Conservation (phyloP, 2,888 invertebrate species). For the Leptinotarsa rubiginosa region DNA sequence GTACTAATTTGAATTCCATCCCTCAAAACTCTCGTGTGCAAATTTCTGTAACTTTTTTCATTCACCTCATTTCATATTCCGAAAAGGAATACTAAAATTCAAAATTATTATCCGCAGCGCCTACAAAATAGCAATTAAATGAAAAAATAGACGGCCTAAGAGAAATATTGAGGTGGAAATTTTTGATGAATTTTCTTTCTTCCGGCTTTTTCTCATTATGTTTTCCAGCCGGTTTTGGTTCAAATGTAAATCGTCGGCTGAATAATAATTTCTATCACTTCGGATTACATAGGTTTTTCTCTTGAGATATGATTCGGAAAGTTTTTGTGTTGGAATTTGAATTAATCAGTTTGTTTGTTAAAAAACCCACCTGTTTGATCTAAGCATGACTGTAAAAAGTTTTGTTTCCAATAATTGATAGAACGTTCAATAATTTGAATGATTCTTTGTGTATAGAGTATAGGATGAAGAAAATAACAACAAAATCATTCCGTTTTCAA, state of each 20-base stretch:
- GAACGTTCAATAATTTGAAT: too few species aligned
- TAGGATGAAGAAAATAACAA: too few species aligned
- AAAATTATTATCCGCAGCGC: conserved; percentile 13
- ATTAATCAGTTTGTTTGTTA: neutral
- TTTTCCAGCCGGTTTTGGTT: conserved; percentile 12
- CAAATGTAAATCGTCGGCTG: conserved; percentile 19
- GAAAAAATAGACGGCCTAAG: conserved; percentile 15
- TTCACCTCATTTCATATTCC: conserved; percentile 12
- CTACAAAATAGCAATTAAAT: conserved; percentile 21
- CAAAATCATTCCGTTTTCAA: too few species aligned
- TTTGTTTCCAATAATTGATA: too few species aligned
- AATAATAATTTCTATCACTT: conserved; percentile 10
- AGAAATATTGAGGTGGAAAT: conserved; percentile 21
- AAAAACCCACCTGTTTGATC: neutral
- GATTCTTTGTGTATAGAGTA: too few species aligned
- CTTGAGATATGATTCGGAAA: neutral
- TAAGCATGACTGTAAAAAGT: too few species aligned
- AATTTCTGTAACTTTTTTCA: neutral
- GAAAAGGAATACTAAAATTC: conserved; percentile 15
- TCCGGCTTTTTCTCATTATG: conserved; percentile 17
- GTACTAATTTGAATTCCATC: neutral
- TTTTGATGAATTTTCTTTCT: conserved; percentile 20
- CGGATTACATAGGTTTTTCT: conserved; percentile 13
- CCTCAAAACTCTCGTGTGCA: neutral
- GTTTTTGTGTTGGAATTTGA: conserved; percentile 4